These are phyloP conservation scores for Pangasius macronema DNA, from an alignment of 2,797 vertebrate genomes.

Conservation along the genomic window DNA sequence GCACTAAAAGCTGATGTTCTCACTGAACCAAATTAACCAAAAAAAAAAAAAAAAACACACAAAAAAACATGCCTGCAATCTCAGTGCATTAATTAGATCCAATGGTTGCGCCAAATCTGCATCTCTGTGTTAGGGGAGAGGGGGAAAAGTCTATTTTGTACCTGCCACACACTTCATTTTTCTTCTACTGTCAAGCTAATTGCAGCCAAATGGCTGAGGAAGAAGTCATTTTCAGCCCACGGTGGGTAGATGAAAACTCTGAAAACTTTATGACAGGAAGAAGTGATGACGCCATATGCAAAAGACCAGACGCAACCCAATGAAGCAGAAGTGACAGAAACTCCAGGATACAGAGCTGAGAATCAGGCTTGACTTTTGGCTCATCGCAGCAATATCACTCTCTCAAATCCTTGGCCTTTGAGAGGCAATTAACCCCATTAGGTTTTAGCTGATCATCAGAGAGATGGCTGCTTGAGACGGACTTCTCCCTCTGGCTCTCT, in stretches of 20 bases:
- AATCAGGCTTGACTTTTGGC: conserved; percentile 30
- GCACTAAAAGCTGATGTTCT: conserved; percentile 31
- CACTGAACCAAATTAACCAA: conserved; percentile 6
- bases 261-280: conserved; percentile 15
- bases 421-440: conserved; percentile 77
- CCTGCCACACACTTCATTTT: conserved; percentile 18
- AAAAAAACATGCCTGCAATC: background rate
- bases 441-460: conserved; percentile 67
- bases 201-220: conserved; percentile 25
- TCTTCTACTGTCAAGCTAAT: conserved; percentile 18
- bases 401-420: conserved; percentile 64
- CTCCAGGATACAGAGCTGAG: background rate
- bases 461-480: conserved; percentile 64
- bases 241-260: conserved; percentile 36
- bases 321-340: conserved; percentile 6
- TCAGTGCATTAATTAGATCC: conserved; percentile 9
- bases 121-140: background rate
- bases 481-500: conserved; percentile 22
- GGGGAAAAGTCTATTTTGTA: conserved; percentile 7
- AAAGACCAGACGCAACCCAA: conserved; percentile 23
- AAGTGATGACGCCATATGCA: background rate
- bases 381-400: conserved; percentile 57
- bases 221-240: conserved; percentile 21
- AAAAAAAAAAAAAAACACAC: background rate
- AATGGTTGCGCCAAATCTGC: background rate